These are phyloP conservation scores for Diloba caeruleocephala DNA, from an alignment of 2,888 invertebrate species.

Conservation along the genomic window DNA sequence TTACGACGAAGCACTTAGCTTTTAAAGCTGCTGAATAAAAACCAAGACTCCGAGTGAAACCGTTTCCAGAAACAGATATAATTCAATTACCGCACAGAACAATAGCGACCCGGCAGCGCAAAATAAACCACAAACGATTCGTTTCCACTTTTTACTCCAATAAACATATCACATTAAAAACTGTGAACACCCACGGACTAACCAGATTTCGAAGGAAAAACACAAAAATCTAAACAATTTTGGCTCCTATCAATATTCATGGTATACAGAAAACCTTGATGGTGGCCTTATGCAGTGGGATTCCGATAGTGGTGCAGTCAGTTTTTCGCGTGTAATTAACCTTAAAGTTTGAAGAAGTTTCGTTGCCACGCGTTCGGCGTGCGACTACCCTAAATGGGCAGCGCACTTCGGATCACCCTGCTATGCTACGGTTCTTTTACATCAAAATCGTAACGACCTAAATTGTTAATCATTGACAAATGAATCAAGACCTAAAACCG, in stretches of 20 bases:
- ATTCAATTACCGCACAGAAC: conserved; percentile 52
- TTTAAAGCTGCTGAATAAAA: conserved; percentile 32
- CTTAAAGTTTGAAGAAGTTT: conserved; percentile 70
- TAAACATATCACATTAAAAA: conserved; percentile 56
- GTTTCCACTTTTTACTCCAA: conserved; percentile 48
- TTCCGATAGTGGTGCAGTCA: conserved; percentile 69
- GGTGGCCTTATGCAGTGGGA: conserved; percentile 77
- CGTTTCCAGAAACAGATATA: conserved; percentile 54
- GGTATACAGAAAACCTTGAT: conserved; percentile 76
- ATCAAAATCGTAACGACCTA: conserved; percentile 38
- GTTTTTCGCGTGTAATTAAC: conserved; percentile 81
- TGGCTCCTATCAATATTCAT: conserved; percentile 78
- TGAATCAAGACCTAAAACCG: conserved; percentile 26
- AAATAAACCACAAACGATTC: conserved; percentile 37
- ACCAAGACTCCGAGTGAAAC: conserved; percentile 21
- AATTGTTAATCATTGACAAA: conserved; percentile 16
- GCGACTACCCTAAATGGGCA: conserved; percentile 74
- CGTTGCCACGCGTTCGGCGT: conserved; percentile 80
- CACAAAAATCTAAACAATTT: conserved; percentile 75
- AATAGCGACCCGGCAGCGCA: conserved; percentile 40
- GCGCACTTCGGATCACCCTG: conserved; percentile 49
- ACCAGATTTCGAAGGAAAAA: conserved; percentile 62
- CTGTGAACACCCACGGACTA: conserved; percentile 71
- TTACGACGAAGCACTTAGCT: conserved; percentile 46
- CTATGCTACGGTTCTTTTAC: conserved; percentile 41